Percentiles rank a stretch among this genome's conserved stretches.
Conservation (phyloP, 1,140 invertebrate genomes). For the Caenorhabditis tropicalis region DNA sequence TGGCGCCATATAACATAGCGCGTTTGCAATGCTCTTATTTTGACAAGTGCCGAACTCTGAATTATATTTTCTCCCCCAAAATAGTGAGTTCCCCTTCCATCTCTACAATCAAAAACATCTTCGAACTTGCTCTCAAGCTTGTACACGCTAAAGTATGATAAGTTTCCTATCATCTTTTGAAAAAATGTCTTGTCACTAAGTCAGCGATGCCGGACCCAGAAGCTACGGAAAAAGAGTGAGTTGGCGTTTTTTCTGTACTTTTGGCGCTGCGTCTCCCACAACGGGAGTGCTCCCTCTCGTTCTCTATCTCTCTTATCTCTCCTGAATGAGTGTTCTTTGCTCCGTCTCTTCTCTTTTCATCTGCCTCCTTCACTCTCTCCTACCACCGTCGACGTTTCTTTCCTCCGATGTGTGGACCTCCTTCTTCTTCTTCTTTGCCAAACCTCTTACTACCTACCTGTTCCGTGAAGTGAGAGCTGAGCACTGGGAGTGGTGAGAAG, state of each 20-base stretch:
- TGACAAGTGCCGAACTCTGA: neutral
- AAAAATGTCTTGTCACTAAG: constrained; percentile 1
- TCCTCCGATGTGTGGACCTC: constrained; percentile 38
- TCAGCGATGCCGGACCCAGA: neutral
- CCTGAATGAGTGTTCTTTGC: constrained; percentile 14
- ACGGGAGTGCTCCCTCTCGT: constrained; percentile 20
- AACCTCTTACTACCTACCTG: constrained; percentile 43
- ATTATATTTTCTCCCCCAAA: neutral
- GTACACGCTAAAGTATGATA: neutral
- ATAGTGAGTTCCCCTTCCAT: neutral
- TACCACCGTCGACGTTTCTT: constrained; percentile 26
- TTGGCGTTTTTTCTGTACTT: constrained; percentile 24
- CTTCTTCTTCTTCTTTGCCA: constrained; percentile 37
- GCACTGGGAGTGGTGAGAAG: neutral
- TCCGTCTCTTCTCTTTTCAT: constrained; percentile 4
- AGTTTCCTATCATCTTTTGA: constrained; percentile 11
- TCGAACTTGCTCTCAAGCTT: neutral
- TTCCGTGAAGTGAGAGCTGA: constrained; percentile 38
- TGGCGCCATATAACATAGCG: neutral
- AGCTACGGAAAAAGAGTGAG: neutral
- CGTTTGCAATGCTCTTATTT: neutral
- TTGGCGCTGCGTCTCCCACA: constrained; percentile 19
- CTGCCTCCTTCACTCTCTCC: constrained; percentile 8
- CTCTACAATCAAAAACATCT: no score
- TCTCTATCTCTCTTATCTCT: constrained; percentile 40